These are phyloP conservation scores for Tenebrosternarchus preto DNA, from an alignment of 2,113 vertebrate genomes.

Conservation along the genomic window DNA sequence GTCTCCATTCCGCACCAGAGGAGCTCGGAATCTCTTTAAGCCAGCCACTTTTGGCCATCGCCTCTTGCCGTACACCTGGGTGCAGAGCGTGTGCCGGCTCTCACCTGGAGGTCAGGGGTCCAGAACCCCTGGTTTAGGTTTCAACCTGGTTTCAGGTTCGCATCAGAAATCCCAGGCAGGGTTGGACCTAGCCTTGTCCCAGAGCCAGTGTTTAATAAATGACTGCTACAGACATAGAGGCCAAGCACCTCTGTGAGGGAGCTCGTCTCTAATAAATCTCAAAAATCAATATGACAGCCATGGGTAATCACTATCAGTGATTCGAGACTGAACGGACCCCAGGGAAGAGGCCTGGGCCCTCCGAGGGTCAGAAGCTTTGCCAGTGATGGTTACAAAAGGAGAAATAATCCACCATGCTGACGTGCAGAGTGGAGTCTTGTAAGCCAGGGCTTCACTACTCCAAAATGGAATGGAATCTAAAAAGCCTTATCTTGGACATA, in stretches of 20 bases:
- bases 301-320: slow-evolving; percentile 77
- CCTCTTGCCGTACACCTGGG: background rate
- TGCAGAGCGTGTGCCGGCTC: background rate
- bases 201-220: slow-evolving; percentile 70
- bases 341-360: slow-evolving; percentile 64
- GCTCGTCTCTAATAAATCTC: slow-evolving; percentile 72
- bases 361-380: slow-evolving; percentile 41
- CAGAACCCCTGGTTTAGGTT: too few relatives aligned
- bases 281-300: slow-evolving; percentile 75
- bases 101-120: slow-evolving; percentile 37
- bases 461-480: slow-evolving; percentile 4
- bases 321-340: slow-evolving; percentile 70
- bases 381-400: slow-evolving; percentile 56
- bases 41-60: background rate
- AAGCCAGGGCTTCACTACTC: background rate
- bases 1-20: background rate
- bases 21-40: background rate
- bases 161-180: background rate
- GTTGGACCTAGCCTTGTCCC: slow-evolving; percentile 55
- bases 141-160: background rate
- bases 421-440: background rate
- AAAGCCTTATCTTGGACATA: slow-evolving; percentile 9
- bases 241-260: slow-evolving; percentile 60
- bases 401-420: slow-evolving; percentile 37
- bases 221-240: slow-evolving; percentile 58